phyloP scores from a whole-genome alignment of 2,113 vertebrate species.

The Gallinago undulata region DNA sequence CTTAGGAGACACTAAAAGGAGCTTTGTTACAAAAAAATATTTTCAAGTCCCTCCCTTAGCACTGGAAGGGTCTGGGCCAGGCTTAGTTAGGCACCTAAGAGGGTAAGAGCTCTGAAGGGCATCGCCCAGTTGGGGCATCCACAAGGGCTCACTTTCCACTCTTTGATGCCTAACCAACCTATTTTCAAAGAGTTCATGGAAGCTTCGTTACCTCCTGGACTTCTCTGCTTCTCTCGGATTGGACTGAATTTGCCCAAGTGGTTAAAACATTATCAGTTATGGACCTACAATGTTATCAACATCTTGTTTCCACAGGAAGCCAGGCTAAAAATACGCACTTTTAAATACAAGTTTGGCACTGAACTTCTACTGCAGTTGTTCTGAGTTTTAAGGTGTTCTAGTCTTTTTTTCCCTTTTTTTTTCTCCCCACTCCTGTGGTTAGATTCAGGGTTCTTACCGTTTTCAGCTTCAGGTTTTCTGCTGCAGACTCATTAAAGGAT shows the following conservation, averaged over 20 bases:
- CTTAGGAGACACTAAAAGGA: neutral
- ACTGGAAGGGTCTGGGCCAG: neutral
- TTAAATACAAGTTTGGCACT: neutral
- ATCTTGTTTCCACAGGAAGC: neutral
- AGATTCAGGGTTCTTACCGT: conserved; percentile 77
- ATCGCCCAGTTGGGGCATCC: neutral
- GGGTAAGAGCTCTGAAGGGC: neutral
- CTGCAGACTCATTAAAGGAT: conserved; percentile 94
- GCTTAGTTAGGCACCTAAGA: neutral
- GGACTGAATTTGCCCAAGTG: neutral
- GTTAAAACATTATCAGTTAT: neutral
- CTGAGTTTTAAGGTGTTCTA: neutral
- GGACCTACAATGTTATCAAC: neutral
- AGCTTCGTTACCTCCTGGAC: neutral
- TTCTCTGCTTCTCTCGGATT: neutral
- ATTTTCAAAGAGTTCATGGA: neutral
- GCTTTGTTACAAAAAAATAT: neutral
- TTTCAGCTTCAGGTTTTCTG: conserved; percentile 97
- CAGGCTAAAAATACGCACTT: neutral
- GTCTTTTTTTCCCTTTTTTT: neutral
- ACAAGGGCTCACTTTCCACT: neutral
- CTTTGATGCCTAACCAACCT: neutral
- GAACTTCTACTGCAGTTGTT: neutral
- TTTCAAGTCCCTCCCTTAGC: neutral
- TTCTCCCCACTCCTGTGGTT: neutral